Base-by-base conservation (phyloP, 1,140 invertebrate genomes). In the Atopsyche davidsoni region DNA sequence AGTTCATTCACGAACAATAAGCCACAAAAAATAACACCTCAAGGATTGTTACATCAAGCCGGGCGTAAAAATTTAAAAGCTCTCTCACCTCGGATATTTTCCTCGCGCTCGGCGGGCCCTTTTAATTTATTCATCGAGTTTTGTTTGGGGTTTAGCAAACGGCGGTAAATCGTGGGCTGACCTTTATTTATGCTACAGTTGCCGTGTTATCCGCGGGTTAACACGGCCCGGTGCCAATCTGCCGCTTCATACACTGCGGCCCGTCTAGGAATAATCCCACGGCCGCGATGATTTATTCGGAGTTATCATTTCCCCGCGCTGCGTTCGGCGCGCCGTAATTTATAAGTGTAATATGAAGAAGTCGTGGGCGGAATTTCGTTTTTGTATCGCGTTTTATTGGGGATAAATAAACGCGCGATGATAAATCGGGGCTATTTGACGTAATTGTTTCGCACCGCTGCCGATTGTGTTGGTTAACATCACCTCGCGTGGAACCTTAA, bases 91-190 rank as follows among this genome's bases (percentile, higher is more conserved):
- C 10, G n/a, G 16, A 23, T 17, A 17, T 41, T 21, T 1, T 17
- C 39, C 10, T 6, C 17, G 17, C 13, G 25, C 16, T 28, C 4
- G 11, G 4, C 31, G 10, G 32, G 18, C n/a, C 11, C 49, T 54
- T 54, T 54, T 54, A 54, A 54, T 54, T 54, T 54, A 54, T 54
- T 54, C 52, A 54, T 49, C 52, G 52, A 54, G 52, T 54, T 54
- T 54, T 47, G 52, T 54, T 54, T 41, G 46, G 52, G 52, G 52
- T 46, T 54, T 54, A 54, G 49, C 52, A 54, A 54, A 54, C 40
- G 52, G 52, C 52, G 49, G 52, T 54, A 54, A 54, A 54, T 54
- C 52, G 52, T 41, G 10, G 40, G 39, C 52, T 54, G 52, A 54
- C 52, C 52, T 54, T 54, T 54, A 54, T 54, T 54, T 54, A 54